Percentiles rank a stretch among this genome's conserved stretches.
Evolutionary conservation across 2,113 vertebrate species (phyloP).

Genomic region (Ammospiza nelsoni): DNA sequence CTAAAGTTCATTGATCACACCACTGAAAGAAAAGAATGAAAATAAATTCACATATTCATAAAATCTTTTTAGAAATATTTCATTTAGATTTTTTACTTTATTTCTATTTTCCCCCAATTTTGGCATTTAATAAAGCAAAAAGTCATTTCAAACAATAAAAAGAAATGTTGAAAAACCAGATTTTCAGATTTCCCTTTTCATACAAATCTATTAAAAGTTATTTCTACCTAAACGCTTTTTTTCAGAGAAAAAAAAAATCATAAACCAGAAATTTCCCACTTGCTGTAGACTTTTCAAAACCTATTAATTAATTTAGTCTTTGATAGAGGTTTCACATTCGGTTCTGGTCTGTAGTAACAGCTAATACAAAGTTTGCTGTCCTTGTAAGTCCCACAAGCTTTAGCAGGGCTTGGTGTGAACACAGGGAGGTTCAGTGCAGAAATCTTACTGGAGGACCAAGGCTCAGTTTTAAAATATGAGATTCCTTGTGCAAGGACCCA

Average conservation of each 20-base stretch:
- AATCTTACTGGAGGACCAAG: not conserved
- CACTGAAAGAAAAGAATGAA: not conserved
- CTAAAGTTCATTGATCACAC: not conserved
- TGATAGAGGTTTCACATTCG: not conserved
- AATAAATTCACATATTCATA: not conserved
- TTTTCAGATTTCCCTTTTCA: not conserved
- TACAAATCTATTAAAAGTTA: not conserved
- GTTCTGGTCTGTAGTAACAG: not conserved
- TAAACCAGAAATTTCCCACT: not conserved
- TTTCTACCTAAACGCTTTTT: not conserved
- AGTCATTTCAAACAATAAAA: not conserved
- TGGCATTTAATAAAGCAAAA: not conserved
- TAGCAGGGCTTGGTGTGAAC: not conserved
- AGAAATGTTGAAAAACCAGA: rapidly evolving
- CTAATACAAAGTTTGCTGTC: not conserved
- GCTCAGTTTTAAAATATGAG: not conserved
- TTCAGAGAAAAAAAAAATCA: not conserved
- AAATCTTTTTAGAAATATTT: not conserved
- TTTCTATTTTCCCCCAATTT: not conserved
- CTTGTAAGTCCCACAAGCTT: not conserved
- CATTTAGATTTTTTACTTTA: not conserved
- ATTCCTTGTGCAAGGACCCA: not conserved
- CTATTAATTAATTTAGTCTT: not conserved
- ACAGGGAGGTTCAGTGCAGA: not conserved
- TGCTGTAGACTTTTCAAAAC: not conserved